phyloP scores from a whole-genome alignment of 2,113 vertebrate genomes.

The Nipponia nippon region DNA sequence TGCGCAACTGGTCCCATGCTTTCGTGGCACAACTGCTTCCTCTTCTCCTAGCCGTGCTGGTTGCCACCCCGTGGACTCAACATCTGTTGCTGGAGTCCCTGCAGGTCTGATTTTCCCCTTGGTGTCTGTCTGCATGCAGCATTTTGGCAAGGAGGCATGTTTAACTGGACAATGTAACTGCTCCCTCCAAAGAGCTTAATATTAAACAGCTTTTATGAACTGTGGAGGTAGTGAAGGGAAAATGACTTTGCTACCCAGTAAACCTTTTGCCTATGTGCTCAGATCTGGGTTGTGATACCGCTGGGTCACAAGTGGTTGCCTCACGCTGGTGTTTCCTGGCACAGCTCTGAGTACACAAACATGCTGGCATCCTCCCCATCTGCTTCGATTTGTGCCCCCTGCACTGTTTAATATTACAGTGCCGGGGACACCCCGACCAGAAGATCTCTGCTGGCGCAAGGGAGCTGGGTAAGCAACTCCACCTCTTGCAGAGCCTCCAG shows the following conservation, averaged over 20 bases:
- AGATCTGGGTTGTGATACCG: background rate
- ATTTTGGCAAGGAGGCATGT: background rate
- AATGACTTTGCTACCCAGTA: background rate
- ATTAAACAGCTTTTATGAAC: background rate
- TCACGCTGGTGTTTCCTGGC: background rate
- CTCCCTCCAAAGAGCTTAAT: background rate
- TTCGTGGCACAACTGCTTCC: background rate
- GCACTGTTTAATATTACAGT: background rate
- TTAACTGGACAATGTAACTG: fast-evolving
- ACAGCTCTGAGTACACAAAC: background rate
- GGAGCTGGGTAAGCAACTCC: background rate
- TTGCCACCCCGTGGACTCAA: background rate
- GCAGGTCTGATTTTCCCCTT: background rate
- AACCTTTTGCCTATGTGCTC: background rate
- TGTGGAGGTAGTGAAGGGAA: background rate
- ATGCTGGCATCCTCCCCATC: fast-evolving
- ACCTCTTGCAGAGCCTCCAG: background rate
- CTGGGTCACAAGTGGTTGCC: background rate
- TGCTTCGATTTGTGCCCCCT: background rate
- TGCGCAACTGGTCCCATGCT: fast-evolving
- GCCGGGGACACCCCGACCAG: background rate
- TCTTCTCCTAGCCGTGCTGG: background rate
- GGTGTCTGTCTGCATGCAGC: background rate
- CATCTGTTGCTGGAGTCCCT: background rate
- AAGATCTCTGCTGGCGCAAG: no score